Conservation (phyloP, 2,888 invertebrate genomes). For the Taphrorychus bicolor region DNA sequence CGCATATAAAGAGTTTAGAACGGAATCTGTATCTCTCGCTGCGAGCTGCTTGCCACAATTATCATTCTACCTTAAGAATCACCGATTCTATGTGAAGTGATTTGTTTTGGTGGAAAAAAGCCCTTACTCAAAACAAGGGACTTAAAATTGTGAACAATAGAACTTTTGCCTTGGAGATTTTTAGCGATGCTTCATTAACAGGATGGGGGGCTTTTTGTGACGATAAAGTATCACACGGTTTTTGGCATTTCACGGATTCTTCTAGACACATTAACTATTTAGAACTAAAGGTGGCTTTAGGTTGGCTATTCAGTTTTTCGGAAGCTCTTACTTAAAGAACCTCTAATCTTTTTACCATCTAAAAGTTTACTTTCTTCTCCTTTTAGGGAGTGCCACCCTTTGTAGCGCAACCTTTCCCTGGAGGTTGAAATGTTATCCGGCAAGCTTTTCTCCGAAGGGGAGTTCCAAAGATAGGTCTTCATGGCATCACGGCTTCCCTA, state of each 20-base stretch:
- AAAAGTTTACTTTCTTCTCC: conserved; percentile 15
- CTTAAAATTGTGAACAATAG: conserved; percentile 8
- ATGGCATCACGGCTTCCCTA: conserved; percentile 3
- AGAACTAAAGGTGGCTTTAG: conserved; percentile 15
- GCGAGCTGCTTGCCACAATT: conserved; percentile 20
- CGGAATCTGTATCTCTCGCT: conserved; percentile 29
- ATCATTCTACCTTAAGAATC: not conserved
- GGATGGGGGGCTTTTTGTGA: conserved; percentile 18
- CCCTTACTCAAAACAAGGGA: conserved; percentile 13
- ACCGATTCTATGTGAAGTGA: conserved; percentile 7
- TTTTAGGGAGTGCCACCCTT: conserved; percentile 13
- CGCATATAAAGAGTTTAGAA: conserved; percentile 35
- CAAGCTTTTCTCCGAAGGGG: conserved; percentile 17
- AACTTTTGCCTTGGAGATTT: conserved; percentile 16
- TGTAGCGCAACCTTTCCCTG: conserved; percentile 25
- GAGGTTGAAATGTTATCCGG: conserved; percentile 30
- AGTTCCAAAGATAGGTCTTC: conserved; percentile 8
- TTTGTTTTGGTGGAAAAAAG: conserved; percentile 23
- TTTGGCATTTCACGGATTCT: not conserved
- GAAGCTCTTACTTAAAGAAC: conserved; percentile 17
- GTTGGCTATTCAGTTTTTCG: conserved; percentile 17
- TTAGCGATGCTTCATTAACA: conserved; percentile 20
- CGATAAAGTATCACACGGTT: not conserved
- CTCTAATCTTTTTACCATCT: conserved; percentile 9
- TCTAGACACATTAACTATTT: conserved; percentile 15